These are phyloP conservation scores for Cryptoprocta ferox DNA, from an alignment of 2,797 vertebrate species.

Conservation along the genomic window DNA sequence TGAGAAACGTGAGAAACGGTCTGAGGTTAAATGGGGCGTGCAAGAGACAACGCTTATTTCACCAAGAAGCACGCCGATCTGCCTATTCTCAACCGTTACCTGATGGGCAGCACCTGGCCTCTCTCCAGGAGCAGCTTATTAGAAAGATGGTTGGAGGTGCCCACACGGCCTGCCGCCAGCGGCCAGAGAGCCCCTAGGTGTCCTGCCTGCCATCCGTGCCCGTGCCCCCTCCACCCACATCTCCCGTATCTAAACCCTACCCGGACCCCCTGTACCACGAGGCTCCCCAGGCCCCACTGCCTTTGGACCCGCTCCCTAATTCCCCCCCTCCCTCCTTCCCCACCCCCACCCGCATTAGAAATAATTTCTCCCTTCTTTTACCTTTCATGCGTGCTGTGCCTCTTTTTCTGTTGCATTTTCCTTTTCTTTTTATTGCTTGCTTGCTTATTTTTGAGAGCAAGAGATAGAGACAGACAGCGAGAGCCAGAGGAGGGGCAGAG, in stretches of 20 bases:
- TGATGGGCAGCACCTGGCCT: neutral
- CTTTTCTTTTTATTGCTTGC: too few species aligned
- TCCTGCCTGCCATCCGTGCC: neutral
- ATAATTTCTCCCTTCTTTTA: neutral
- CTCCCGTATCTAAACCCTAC: neutral
- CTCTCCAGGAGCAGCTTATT: neutral
- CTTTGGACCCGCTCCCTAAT: neutral
- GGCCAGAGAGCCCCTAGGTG: neutral
- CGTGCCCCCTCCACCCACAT: fast-evolving
- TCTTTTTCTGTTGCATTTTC: neutral
- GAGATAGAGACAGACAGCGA: too few species aligned
- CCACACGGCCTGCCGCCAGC: neutral
- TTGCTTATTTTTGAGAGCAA: too few species aligned
- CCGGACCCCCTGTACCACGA: fast-evolving
- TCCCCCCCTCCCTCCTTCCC: neutral
- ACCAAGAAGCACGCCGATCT: neutral
- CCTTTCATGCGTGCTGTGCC: neutral
- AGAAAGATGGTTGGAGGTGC: neutral
- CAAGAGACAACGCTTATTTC: neutral
- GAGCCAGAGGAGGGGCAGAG: too few species aligned
- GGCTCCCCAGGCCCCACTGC: neutral
- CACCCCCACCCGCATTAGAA: neutral
- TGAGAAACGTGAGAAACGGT: neutral
- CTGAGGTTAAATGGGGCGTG: neutral
- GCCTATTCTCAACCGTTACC: neutral